phyloP scores from a whole-genome alignment of 2,888 invertebrate species.

The Limenitis camilla region DNA sequence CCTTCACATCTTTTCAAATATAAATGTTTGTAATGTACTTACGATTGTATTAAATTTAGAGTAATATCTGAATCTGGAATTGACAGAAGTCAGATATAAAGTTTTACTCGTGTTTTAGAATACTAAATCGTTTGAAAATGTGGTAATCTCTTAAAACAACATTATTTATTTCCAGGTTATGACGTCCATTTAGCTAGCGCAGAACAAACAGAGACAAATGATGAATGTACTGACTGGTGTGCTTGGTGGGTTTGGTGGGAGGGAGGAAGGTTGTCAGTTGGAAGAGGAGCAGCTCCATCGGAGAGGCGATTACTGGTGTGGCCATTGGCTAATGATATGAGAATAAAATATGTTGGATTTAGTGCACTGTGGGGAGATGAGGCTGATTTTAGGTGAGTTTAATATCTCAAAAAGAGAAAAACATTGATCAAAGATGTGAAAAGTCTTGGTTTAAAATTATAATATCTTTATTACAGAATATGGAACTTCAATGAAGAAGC shows the following conservation, averaged over 20 bases:
- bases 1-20: too few relatives aligned
- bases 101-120: too few relatives aligned
- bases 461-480: constrained; percentile 59
- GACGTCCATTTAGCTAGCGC: constrained; percentile 76
- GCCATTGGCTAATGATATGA: constrained; percentile 75
- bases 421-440: background rate
- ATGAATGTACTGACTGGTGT: constrained; percentile 70
- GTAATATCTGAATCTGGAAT: too few relatives aligned
- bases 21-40: too few relatives aligned
- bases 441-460: background rate
- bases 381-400: constrained; percentile 76
- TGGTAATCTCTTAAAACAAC: too few relatives aligned
- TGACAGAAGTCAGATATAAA: too few relatives aligned
- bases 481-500: constrained; percentile 83
- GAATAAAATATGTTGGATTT: constrained; percentile 77
- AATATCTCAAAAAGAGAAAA: background rate
- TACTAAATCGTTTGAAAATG: too few relatives aligned
- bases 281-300: constrained; percentile 72
- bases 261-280: constrained; percentile 72
- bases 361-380: constrained; percentile 77
- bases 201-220: constrained; percentile 73
- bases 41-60: too few relatives aligned
- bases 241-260: constrained; percentile 83
- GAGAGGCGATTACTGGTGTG: constrained; percentile 75
- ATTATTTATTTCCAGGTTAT: constrained; percentile 62